These are phyloP conservation scores for Eubasilissa regina DNA, from an alignment of 1,140 invertebrate genomes.

Conservation along the genomic window DNA sequence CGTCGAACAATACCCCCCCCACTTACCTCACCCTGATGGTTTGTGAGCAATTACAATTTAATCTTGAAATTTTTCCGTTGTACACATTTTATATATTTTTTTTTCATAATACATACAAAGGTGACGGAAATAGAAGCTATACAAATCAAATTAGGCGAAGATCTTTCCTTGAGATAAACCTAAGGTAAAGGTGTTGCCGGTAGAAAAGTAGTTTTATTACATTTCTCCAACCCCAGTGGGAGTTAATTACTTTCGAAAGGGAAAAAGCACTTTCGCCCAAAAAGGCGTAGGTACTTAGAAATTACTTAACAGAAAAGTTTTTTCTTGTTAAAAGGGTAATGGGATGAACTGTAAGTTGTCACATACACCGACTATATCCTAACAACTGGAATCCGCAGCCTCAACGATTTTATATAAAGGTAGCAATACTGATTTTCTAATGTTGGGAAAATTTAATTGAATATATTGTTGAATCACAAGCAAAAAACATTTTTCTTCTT, in stretches of 20 bases:
- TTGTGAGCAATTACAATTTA: no score
- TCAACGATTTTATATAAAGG: no score
- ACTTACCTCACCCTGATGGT: no score
- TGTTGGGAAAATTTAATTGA: no score
- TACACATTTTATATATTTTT: not conserved
- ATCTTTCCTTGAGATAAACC: slow-evolving; percentile 31
- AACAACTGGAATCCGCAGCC: no score
- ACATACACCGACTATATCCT: no score
- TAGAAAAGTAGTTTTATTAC: slow-evolving; percentile 8
- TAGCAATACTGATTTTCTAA: no score
- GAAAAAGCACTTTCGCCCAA: slow-evolving; percentile 23
- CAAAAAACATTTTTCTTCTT: no score
- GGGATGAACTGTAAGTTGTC: not conserved
- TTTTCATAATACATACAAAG: not conserved
- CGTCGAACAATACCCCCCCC: no score
- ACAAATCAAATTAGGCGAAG: slow-evolving; percentile 15
- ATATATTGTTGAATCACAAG: no score
- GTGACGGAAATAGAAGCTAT: not conserved
- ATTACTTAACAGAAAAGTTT: slow-evolving; percentile 23
- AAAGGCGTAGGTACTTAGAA: not conserved
- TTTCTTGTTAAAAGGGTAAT: slow-evolving; percentile 16
- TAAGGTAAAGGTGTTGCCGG: slow-evolving; percentile 22
- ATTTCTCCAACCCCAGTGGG: slow-evolving; percentile 4
- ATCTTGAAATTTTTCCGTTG: no score
- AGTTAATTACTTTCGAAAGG: slow-evolving; percentile 31